Conservation (phyloP, 2,888 invertebrate genomes). For the Gymnocheta viridis region DNA sequence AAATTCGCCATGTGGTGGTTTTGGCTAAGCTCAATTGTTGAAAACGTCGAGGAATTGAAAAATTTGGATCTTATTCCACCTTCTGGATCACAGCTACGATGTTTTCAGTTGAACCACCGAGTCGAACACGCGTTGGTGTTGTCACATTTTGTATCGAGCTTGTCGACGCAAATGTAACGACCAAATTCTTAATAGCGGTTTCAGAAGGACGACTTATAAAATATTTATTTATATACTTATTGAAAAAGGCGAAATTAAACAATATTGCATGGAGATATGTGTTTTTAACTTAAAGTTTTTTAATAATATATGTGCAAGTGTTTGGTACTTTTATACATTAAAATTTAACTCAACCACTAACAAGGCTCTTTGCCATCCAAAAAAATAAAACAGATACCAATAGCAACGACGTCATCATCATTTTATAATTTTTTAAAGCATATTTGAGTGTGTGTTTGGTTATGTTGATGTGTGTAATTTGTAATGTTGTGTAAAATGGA, state of each 20-base stretch:
- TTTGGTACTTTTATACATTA: slow-evolving; percentile 2
- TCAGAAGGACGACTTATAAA: no score
- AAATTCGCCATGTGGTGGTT: no score
- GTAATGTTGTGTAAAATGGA: slow-evolving; percentile 64
- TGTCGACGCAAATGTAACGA: no score
- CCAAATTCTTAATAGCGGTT: no score
- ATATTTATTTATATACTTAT: no score
- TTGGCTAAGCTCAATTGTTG: no score
- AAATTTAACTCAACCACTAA: slow-evolving; percentile 43
- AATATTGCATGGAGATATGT: background rate
- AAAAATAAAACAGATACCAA: slow-evolving; percentile 17
- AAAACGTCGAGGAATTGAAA: no score
- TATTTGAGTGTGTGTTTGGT: slow-evolving; percentile 3
- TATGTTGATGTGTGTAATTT: slow-evolving; percentile 30
- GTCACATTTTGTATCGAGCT: no score
- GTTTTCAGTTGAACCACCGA: no score
- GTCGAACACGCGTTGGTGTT: no score
- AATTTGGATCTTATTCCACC: no score
- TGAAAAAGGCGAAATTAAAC: background rate
- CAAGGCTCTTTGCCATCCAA: slow-evolving; percentile 37
- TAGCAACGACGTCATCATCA: slow-evolving; percentile 16
- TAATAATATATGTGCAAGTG: background rate
- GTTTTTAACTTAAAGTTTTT: background rate
- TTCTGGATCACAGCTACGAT: no score
- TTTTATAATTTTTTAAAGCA: background rate